Conservation (phyloP, 2,113 vertebrate genomes). For the Gnathonemus echidnorhynchus region DNA sequence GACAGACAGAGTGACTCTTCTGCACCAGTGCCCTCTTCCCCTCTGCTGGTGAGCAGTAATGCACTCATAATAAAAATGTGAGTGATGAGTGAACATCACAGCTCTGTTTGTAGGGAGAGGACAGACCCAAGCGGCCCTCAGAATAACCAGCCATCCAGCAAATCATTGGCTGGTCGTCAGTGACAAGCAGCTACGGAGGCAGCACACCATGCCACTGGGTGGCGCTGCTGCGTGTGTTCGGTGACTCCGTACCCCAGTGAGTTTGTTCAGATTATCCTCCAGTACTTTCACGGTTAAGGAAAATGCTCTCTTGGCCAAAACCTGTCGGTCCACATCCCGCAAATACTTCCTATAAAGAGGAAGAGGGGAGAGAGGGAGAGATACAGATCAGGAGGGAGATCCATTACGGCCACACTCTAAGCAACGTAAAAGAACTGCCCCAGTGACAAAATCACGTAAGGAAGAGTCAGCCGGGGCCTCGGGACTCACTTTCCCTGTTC, state of each 20-base stretch:
- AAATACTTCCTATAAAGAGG: constrained; percentile 80
- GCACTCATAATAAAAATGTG: neutral
- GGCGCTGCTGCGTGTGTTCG: constrained; percentile 15
- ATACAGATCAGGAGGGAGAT: constrained; percentile 1
- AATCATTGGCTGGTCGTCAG: neutral
- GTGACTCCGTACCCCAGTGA: constrained; percentile 70
- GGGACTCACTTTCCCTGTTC: constrained; percentile 97
- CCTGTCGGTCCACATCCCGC: constrained; percentile 95
- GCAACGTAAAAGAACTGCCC: neutral
- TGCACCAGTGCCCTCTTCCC: neutral
- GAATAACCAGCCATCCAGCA: neutral
- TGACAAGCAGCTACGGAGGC: neutral
- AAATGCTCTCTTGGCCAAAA: constrained; percentile 90
- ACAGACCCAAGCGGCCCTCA: neutral
- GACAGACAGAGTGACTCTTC: neutral
- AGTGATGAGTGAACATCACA: neutral
- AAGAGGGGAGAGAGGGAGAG: neutral
- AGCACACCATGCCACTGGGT: neutral
- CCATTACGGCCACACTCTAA: neutral
- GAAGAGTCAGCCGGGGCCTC: neutral
- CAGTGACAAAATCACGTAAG: neutral
- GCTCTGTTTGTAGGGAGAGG: neutral
- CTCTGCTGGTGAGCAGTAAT: neutral
- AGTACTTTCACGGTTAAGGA: constrained; percentile 92
- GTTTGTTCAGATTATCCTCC: constrained; percentile 87